These are phyloP conservation scores for Bothrops jararaca DNA, from an alignment of 2,113 vertebrate genomes.

Conservation along the genomic window DNA sequence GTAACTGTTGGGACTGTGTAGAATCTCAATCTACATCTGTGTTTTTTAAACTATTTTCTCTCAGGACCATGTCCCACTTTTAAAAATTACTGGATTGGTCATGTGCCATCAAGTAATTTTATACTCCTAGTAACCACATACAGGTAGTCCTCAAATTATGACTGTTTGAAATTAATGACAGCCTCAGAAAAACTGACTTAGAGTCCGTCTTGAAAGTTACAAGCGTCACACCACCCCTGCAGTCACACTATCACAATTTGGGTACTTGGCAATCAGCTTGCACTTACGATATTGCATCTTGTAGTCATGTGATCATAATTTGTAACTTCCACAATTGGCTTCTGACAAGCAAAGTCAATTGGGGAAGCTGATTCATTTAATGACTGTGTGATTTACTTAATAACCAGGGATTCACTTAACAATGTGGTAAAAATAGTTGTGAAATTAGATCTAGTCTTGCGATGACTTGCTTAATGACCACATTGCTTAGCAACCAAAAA, in stretches of 20 bases:
- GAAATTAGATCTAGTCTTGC: not conserved
- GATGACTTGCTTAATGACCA: not conserved
- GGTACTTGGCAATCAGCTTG: not conserved
- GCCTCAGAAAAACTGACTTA: not conserved
- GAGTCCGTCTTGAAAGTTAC: not conserved
- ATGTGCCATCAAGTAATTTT: not conserved
- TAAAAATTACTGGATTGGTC: not conserved
- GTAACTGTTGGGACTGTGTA: not conserved
- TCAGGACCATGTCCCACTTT: not conserved
- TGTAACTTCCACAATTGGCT: not conserved
- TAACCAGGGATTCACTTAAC: not conserved
- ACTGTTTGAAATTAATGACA: not conserved
- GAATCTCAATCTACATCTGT: not conserved
- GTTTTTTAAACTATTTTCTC: not conserved
- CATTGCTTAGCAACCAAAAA: not conserved
- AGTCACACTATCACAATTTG: not conserved
- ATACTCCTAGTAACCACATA: not conserved
- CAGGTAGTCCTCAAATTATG: not conserved
- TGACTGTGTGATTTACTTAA: not conserved
- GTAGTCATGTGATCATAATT: not conserved
- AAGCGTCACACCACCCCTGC: not conserved
- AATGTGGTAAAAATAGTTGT: not conserved
- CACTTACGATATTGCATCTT: not conserved
- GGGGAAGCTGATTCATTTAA: not conserved
- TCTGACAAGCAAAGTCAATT: not conserved